Evolutionary conservation across 2,888 invertebrate species (phyloP).

Genomic region (Ophion obscuratus): DNA sequence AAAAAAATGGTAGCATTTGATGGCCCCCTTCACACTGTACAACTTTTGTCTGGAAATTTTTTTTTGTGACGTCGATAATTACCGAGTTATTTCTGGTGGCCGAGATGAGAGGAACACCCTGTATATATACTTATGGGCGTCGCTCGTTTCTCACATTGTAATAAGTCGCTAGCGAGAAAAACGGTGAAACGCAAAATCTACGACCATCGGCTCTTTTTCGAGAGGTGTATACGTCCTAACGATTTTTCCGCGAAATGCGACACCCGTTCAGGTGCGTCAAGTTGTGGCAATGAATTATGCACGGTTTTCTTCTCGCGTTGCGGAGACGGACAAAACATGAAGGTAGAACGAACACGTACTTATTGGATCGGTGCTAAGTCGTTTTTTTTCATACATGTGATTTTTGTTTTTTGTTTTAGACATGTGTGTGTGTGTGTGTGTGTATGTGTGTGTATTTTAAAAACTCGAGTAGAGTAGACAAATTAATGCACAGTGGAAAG

Average conservation of each 20-base stretch:
- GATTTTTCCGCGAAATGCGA: constrained; percentile 45
- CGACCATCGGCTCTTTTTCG: constrained; percentile 5
- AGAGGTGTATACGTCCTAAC: background rate
- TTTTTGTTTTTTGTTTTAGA: too few relatives aligned
- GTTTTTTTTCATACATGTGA: too few relatives aligned
- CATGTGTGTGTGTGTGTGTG: background rate
- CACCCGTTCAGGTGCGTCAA: background rate
- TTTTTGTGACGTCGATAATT: too few relatives aligned
- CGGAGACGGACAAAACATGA: background rate
- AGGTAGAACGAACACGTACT: background rate
- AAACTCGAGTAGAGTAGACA: background rate
- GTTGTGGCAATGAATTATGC: constrained; percentile 26
- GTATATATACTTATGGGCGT: background rate
- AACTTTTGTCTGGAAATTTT: too few relatives aligned
- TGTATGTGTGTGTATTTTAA: background rate
- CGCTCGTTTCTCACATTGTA: constrained; percentile 38
- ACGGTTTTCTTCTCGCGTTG: background rate
- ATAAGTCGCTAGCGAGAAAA: constrained; percentile 1
- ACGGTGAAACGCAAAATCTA: constrained; percentile 32
- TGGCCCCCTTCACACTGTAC: too few relatives aligned
- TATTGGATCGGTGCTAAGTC: background rate
- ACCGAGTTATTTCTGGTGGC: too few relatives aligned
- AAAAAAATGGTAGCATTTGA: too few relatives aligned
- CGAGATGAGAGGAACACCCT: too few relatives aligned
- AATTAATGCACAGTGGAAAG: too few relatives aligned